A percentile compares a stretch with the other conserved stretches of the same genome.
Evolutionary conservation across 2,113 vertebrate genomes (phyloP).

Genomic region (Pseudorhombus dupliciocellatus): DNA sequence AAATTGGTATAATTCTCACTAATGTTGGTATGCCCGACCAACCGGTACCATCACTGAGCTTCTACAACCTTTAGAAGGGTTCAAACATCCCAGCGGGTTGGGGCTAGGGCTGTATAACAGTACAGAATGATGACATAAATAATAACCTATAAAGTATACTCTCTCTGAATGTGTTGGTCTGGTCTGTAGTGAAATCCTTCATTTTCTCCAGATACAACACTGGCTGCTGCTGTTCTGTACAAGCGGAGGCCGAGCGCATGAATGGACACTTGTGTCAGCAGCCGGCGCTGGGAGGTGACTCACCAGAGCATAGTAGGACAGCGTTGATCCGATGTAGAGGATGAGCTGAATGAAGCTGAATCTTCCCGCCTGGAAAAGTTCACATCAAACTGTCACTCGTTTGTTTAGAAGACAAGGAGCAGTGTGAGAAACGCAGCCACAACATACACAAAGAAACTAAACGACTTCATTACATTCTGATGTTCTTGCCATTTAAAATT

Average conservation of each 20-base stretch:
- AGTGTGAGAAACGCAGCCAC: not conserved
- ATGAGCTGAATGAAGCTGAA: slow-evolving; percentile 83
- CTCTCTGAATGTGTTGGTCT: too few species aligned
- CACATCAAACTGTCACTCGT: not conserved
- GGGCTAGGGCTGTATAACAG: too few species aligned
- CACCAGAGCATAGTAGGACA: slow-evolving; percentile 89
- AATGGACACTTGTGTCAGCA: not conserved
- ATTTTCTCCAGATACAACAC: not conserved
- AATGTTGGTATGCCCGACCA: too few species aligned
- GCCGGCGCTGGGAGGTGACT: slow-evolving; percentile 46
- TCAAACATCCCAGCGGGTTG: too few species aligned
- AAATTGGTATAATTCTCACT: too few species aligned
- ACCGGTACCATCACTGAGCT: too few species aligned
- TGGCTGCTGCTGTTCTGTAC: not conserved
- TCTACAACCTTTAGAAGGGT: too few species aligned
- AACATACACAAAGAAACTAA: not conserved
- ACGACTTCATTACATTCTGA: not conserved
- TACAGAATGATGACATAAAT: too few species aligned
- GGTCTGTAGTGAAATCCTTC: too few species aligned
- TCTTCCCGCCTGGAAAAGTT: slow-evolving; percentile 80
- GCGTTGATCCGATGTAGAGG: slow-evolving; percentile 84
- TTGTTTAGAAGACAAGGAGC: not conserved
- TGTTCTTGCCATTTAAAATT: too few species aligned
- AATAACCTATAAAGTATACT: too few species aligned
- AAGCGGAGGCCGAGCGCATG: not conserved